Conservation (phyloP, 2,113 vertebrate genomes). For the Mesitornis unicolor region DNA sequence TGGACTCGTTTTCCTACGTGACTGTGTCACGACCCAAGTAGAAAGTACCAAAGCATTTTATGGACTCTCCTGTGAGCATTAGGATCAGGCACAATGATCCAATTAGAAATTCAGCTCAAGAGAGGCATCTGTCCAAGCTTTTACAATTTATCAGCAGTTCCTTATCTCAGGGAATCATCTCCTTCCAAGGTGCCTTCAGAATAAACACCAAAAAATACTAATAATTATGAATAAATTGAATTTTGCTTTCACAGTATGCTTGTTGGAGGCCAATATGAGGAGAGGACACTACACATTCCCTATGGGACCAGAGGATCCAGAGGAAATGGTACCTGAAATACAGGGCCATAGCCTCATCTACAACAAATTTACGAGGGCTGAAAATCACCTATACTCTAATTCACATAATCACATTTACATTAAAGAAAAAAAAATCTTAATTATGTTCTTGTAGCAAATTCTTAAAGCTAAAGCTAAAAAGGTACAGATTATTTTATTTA, state of each 20-base stretch:
- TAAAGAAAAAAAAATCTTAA: rapidly evolving
- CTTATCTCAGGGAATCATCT: neutral
- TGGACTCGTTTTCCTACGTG: neutral
- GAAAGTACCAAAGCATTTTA: neutral
- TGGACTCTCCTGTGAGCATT: neutral
- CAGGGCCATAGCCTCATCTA: neutral
- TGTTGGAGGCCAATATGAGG: neutral
- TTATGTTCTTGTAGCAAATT: neutral
- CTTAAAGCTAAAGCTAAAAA: neutral
- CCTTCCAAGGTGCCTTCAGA: neutral
- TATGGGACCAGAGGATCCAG: neutral
- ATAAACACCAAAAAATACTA: neutral
- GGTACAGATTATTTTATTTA: neutral
- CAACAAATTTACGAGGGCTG: neutral
- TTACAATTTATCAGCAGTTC: neutral
- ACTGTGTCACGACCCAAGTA: rapidly evolving
- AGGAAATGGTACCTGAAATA: neutral
- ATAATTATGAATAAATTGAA: neutral
- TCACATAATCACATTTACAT: rapidly evolving
- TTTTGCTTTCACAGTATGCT: neutral
- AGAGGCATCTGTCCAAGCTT: neutral
- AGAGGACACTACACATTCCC: neutral
- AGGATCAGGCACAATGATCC: neutral
- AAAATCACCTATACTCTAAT: neutral
- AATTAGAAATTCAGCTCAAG: neutral